Percentiles rank a stretch among this genome's conserved stretches.
Conservation (phyloP, 2,797 vertebrate species). For the Mus spretus region DNA sequence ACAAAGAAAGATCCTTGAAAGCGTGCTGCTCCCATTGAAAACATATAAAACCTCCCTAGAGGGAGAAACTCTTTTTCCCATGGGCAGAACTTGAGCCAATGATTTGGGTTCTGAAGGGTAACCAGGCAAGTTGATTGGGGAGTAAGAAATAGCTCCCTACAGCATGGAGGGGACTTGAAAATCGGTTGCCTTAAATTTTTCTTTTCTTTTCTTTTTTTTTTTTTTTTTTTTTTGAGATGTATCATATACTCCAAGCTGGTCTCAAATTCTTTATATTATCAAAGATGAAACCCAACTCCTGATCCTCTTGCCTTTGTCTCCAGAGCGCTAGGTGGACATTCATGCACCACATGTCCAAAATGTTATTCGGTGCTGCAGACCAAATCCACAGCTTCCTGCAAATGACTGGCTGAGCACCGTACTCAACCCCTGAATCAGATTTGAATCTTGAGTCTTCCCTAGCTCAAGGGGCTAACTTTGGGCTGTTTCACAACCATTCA, state of each 20-base stretch:
- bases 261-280: neutral
- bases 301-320: neutral
- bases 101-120: neutral
- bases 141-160: neutral
- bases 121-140: neutral
- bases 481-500: neutral
- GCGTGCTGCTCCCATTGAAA: neutral
- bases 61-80: neutral
- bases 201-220: too few species aligned
- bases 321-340: neutral
- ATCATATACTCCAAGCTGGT: neutral
- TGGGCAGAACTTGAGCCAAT: neutral
- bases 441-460: neutral
- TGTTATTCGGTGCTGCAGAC: neutral
- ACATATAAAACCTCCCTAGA: neutral
- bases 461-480: neutral
- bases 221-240: neutral
- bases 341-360: neutral
- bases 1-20: neutral
- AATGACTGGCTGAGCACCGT: neutral
- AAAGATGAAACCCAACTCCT: neutral
- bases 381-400: neutral
- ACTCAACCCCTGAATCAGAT: neutral
- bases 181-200: neutral
- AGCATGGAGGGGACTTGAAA: neutral